These are phyloP conservation scores for Phortica okadai DNA, from an alignment of 2,888 invertebrate species.

Conservation along the genomic window DNA sequence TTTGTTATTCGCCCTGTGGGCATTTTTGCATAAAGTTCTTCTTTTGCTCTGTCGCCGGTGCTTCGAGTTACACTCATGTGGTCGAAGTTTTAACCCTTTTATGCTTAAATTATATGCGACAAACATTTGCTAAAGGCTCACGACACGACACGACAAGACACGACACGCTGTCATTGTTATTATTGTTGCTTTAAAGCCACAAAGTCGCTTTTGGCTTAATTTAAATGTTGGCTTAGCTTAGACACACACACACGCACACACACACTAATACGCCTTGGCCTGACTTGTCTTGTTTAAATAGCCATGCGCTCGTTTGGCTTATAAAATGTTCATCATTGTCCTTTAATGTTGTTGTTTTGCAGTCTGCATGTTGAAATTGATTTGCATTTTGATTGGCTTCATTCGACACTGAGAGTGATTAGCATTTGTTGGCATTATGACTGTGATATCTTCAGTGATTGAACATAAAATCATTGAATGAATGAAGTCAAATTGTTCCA, in stretches of 20 bases:
- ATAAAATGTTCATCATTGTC: constrained; percentile 10
- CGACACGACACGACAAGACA: background rate
- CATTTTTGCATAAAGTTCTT: constrained; percentile 23
- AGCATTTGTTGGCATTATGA: background rate
- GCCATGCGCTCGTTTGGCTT: constrained; percentile 12
- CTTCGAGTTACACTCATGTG: constrained; percentile 50
- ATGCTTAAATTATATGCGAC: constrained; percentile 12
- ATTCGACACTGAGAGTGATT: constrained; percentile 14
- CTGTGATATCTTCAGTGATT: background rate
- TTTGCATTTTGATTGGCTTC: constrained; percentile 30
- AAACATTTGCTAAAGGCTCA: constrained; percentile 9
- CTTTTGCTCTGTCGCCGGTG: constrained; percentile 1
- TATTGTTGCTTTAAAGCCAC: constrained; percentile 64
- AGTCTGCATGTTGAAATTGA: constrained; percentile 1
- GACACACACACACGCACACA: background rate
- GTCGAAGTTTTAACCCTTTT: constrained; percentile 54
- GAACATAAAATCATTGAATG: background rate
- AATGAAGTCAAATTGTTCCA: background rate
- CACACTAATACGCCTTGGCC: background rate
- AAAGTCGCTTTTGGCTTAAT: constrained; percentile 70
- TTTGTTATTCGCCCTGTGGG: constrained; percentile 23
- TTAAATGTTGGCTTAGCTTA: constrained; percentile 61
- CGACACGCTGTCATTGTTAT: constrained; percentile 46
- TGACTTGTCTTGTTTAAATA: constrained; percentile 16
- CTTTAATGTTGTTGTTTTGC: background rate